phyloP scores from a whole-genome alignment of 2,797 vertebrate genomes.

The Scyliorhinus canicula region DNA sequence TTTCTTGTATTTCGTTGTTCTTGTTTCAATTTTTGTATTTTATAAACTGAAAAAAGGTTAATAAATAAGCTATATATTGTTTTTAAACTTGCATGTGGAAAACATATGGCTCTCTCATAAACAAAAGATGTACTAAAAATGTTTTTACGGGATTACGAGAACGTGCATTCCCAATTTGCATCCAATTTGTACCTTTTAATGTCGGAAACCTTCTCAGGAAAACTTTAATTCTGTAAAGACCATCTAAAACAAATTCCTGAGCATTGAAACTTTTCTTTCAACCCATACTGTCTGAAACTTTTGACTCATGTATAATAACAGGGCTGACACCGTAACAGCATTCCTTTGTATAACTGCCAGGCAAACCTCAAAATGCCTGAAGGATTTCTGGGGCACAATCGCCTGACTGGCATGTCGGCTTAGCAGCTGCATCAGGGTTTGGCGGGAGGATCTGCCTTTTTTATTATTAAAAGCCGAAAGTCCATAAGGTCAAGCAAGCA shows the following conservation, averaged over 20 bases:
- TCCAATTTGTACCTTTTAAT: neutral
- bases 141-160: neutral
- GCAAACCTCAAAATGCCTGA: neutral
- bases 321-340: neutral
- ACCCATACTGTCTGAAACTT: neutral
- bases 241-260: neutral
- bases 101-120: neutral
- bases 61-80: no score
- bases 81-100: neutral
- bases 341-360: slow-evolving; percentile 24
- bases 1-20: no score
- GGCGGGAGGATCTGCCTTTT: neutral
- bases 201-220: neutral
- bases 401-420: neutral
- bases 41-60: no score
- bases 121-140: neutral
- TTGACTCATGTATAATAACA: neutral
- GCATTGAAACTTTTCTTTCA: neutral
- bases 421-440: neutral
- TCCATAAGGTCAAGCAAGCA: neutral
- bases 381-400: neutral
- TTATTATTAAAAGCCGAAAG: neutral
- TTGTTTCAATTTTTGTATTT: no score
- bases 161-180: neutral
- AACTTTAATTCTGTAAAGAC: neutral